phyloP scores from a whole-genome alignment of 1,140 invertebrate genomes.

The Ceratosolen solmsi region DNA sequence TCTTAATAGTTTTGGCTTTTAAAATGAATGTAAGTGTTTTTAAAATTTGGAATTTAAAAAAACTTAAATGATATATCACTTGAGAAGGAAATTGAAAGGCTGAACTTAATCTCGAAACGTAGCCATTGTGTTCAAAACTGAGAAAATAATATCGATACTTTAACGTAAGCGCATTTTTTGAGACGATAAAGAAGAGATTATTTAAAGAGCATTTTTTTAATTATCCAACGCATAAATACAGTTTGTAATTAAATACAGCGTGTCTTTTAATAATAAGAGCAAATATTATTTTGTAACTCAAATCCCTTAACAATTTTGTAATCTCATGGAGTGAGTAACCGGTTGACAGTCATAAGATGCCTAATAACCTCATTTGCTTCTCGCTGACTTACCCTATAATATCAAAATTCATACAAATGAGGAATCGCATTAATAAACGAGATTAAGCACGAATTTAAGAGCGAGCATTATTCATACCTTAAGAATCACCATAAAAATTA shows the following conservation, averaged over 20 bases:
- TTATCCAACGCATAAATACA: neutral
- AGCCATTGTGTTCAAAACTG: neutral
- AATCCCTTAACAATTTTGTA: conserved; percentile 21
- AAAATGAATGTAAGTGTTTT: neutral
- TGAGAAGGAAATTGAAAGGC: neutral
- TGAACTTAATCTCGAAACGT: neutral
- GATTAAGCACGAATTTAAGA: conserved; percentile 38
- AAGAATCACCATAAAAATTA: conserved; percentile 29
- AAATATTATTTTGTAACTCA: neutral
- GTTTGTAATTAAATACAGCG: conserved; percentile 7
- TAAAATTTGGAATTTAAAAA: neutral
- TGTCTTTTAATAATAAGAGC: neutral
- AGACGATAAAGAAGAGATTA: neutral
- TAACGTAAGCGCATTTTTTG: neutral
- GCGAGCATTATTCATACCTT: conserved; percentile 41
- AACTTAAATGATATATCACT: neutral
- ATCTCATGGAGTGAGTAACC: neutral
- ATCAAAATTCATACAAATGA: conserved; percentile 45
- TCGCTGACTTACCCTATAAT: neutral
- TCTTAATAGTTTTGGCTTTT: neutral
- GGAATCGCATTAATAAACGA: conserved; percentile 45
- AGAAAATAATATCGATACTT: neutral
- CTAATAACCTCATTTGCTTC: conserved; percentile 40
- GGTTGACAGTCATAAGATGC: conserved; percentile 17
- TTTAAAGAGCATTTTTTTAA: neutral